Evolutionary conservation across 2,797 vertebrate species (phyloP), one percentile per base, ranked within the genome.

Genomic region (Diplodus sargus): DNA sequence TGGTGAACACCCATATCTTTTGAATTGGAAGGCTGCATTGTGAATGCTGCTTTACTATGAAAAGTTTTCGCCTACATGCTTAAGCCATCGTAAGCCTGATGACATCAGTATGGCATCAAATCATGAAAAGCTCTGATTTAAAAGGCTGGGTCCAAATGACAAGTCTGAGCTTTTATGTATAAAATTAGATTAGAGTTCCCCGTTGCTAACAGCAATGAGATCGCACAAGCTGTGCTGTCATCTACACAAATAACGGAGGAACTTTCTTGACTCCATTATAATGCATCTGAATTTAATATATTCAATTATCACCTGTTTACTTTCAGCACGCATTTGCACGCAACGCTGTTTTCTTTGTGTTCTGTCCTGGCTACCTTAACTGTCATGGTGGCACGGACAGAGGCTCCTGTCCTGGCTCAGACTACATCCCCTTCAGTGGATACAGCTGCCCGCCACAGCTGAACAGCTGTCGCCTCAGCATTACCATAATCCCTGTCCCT

Each of bases 381-480:
- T 76, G 70, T 82, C 85, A 78, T n/a, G 28, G 57, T 43, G 78
- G 58, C 72, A 52, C 17, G 34, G 82, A 86, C 85, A 63, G 77
- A 56, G 72, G 74, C 85, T 89, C 77, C 81, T 67, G 61, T 79
- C 77, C 87, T 85, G 83, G 88, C 85, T 86, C 72, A 49, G 59
- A 63, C 80, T 81, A 79, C 86, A 82, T 85, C 79, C 78, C 77
- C 83, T 85, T 93, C 85, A 90, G 90, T 90, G 84, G 88, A 90
- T 92, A 87, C 94, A 95, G 93, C 94, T 95, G 94, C 91, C 93
- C 64, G 23, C 84, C 86, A 80, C 82, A 78, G 79, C 74, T 76
- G 76, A 93, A 92, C 95, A 95, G 94, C 92, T 95, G 94, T 87
- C 59, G 66, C 86, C 85, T 86, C 77, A 43, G 84, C 73, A 92